phyloP scores from a whole-genome alignment of 2,888 invertebrate species.

The Eudasyphora cyanicolor region DNA sequence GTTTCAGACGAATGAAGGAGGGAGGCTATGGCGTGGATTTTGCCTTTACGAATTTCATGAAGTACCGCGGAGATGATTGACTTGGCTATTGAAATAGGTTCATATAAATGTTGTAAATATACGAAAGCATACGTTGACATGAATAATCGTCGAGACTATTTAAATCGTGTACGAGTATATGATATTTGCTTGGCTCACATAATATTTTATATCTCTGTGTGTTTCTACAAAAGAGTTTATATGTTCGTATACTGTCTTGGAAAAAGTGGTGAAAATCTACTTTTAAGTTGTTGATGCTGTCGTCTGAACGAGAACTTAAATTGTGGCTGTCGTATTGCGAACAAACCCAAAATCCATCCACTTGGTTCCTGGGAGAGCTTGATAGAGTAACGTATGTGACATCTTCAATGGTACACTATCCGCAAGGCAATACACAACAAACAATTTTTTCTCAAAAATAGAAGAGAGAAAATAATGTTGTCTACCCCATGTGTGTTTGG shows the following conservation, averaged over 20 bases:
- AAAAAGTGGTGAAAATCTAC: not conserved
- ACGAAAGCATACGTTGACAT: conserved; percentile 63
- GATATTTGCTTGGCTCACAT: not conserved
- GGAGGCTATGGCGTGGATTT: conserved; percentile 27
- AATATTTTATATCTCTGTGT: conserved; percentile 25
- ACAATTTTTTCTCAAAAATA: not conserved
- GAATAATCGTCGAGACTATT: conserved; percentile 59
- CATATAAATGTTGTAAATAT: not conserved
- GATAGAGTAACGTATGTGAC: conserved; percentile 19
- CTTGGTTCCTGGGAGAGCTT: conserved; percentile 44
- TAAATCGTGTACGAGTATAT: conserved; percentile 57
- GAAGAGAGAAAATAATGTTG: too few species aligned
- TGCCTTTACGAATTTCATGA: not conserved
- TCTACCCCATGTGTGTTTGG: too few species aligned
- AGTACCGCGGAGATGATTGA: conserved; percentile 54
- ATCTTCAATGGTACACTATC: not conserved
- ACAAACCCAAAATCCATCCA: conserved; percentile 34
- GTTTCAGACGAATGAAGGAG: not conserved
- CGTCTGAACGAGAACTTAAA: conserved; percentile 53
- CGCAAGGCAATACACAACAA: not conserved
- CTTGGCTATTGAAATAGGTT: conserved; percentile 59
- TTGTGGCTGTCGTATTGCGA: conserved; percentile 49
- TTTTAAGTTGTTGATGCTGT: conserved; percentile 14
- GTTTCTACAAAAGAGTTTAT: not conserved
- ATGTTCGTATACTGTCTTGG: not conserved